Conservation (phyloP, 2,888 invertebrate species). For the Sesia apiformis region DNA sequence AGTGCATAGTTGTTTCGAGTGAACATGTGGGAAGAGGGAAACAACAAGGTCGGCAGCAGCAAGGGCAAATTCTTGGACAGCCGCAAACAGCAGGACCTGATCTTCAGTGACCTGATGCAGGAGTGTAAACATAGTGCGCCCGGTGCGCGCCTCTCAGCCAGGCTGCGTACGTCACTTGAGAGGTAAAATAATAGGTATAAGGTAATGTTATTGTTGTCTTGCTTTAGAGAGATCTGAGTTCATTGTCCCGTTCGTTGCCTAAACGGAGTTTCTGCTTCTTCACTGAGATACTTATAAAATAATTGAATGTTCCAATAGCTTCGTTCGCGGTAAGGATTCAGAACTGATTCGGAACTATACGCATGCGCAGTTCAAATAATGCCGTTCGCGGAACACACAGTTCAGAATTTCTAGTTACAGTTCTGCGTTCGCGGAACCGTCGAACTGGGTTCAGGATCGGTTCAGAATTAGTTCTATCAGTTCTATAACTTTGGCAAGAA, state of each 20-base stretch:
- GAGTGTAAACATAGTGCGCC: constrained; percentile 81
- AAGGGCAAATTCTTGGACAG: constrained; percentile 24
- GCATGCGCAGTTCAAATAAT: no score
- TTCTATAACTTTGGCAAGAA: no score
- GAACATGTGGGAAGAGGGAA: constrained; percentile 30
- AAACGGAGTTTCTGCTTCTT: neutral
- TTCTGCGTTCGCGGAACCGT: no score
- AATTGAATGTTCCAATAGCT: no score
- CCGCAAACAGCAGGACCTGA: constrained; percentile 29
- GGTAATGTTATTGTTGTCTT: neutral
- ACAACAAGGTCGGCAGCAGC: constrained; percentile 10
- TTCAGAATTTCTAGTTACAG: no score
- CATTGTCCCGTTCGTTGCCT: no score
- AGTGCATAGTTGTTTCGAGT: constrained; percentile 22
- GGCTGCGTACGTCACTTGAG: constrained; percentile 48
- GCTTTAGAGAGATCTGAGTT: neutral
- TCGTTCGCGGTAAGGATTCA: no score
- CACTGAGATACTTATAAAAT: neutral
- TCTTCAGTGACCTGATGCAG: constrained; percentile 77
- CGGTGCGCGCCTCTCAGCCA: constrained; percentile 76
- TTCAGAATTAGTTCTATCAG: no score
- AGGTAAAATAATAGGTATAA: constrained; percentile 24
- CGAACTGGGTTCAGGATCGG: no score
- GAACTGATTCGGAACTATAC: no score
- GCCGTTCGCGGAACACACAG: no score